These are phyloP conservation scores for Sussaba pulchella DNA, from an alignment of 2,888 invertebrate genomes.

Conservation along the genomic window DNA sequence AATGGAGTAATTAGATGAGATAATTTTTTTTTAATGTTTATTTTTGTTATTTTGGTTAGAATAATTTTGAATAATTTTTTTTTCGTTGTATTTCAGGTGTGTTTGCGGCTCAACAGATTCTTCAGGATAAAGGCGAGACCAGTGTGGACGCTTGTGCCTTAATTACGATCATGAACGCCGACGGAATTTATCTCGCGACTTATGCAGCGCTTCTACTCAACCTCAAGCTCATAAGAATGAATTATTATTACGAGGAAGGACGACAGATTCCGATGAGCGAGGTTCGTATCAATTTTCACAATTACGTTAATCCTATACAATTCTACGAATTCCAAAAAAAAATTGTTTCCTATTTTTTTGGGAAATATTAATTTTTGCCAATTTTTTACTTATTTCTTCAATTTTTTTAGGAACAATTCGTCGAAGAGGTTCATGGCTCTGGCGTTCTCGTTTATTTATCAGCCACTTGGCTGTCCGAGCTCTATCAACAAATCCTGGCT, in stretches of 20 bases:
- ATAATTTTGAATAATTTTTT: constrained; percentile 14
- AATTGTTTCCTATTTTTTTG: neutral
- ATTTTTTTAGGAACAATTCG: constrained; percentile 91
- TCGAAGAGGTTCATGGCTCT: constrained; percentile 96
- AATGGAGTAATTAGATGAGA: neutral
- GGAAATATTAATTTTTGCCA: constrained; percentile 5
- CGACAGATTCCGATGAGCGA: constrained; percentile 85
- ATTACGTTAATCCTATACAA: no score
- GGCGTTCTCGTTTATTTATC: constrained; percentile 97
- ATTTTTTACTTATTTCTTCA: constrained; percentile 1
- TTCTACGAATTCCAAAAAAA: no score
- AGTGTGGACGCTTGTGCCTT: constrained; percentile 85
- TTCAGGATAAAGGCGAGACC: constrained; percentile 78
- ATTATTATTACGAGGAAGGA: constrained; percentile 88
- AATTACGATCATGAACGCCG: constrained; percentile 95
- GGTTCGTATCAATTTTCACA: constrained; percentile 77
- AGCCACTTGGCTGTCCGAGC: constrained; percentile 96
- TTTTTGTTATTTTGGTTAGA: constrained; percentile 10
- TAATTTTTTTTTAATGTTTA: neutral
- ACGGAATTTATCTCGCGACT: constrained; percentile 96
- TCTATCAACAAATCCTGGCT: constrained; percentile 94
- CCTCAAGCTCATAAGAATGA: constrained; percentile 90
- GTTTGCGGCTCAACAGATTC: constrained; percentile 79
- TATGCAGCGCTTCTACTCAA: constrained; percentile 94
- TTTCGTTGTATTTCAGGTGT: constrained; percentile 72